Evolutionary conservation across 2,888 invertebrate species (phyloP), one percentile per base, ranked within the genome.

Genomic region (Vannuccia rotundouncinata): DNA sequence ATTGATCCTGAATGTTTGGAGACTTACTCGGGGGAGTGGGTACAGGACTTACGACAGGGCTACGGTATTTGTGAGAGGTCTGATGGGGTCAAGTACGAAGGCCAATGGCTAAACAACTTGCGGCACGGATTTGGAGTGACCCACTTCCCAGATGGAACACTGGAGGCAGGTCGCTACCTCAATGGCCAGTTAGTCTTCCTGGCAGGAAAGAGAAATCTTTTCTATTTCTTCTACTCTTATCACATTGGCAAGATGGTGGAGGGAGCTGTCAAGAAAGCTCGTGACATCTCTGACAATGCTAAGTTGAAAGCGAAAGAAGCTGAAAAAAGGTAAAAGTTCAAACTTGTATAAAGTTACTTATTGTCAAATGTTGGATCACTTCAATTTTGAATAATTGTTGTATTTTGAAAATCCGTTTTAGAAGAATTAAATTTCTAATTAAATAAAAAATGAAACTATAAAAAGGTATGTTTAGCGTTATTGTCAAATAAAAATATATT

Each of bases 81-180:
- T 31, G 79, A 79, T 28, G 79, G 79, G 13, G 27, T 77, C n/a
- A 22, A 17, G 17, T 79, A 78, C 30, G 76, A 78, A 78, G 79
- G 79, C 13, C 22, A 78, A 22, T 79, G 79, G 79, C 31, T 78
- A 5, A 79, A 79, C 29, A 79, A 79, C 31, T 25, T 25, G 29
- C 74, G 79, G 27, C 79, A 79, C 27, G 79, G 79, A 29, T 78
- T 79, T 29, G 79, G 79, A 2, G 25, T 75, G 22, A 79, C 79
- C 1, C n/a, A 29, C 13, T 79, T 79, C 31, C 29, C 27, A 17
- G 76, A 79, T 79, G 79, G 79, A 29, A 77, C 22, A 13, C 10
- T 31, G 22, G 79, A 79, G 25, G 17, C 17, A n/a, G 79, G 79
- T 79, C 74, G 31, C 17, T 79, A 79, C 75, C 29, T 27, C n/a